Evolutionary conservation across 2,797 vertebrate species (phyloP).

Genomic region (Amblyopsis hoosieri): DNA sequence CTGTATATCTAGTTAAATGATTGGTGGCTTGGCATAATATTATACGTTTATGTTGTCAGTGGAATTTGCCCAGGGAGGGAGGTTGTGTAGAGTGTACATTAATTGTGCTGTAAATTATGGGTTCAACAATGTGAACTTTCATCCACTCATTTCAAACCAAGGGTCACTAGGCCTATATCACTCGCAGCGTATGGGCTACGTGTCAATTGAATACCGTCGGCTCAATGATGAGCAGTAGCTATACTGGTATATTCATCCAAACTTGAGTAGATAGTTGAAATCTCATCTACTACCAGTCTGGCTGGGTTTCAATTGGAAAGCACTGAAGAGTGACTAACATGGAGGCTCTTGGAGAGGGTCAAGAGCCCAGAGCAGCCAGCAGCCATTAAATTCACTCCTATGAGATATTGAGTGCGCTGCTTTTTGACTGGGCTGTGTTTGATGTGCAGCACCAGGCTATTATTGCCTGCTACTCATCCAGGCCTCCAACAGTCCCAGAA

Average conservation of each 20-base stretch:
- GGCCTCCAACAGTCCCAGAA: constrained; percentile 45
- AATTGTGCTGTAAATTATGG: not conserved
- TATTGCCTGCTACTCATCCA: constrained; percentile 53
- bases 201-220: constrained; percentile 32
- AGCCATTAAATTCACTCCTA: constrained; percentile 79
- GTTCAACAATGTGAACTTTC: not conserved
- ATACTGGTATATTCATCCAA: constrained; percentile 43
- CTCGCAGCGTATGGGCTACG: not conserved
- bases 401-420: constrained; percentile 74
- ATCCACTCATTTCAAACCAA: constrained; percentile 3
- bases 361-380: constrained; percentile 74
- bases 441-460: constrained; percentile 67
- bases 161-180: constrained; percentile 16
- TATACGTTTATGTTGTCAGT: constrained; percentile 6
- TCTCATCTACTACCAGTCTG: constrained; percentile 71
- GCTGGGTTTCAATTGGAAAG: constrained; percentile 76
- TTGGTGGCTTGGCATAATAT: not conserved
- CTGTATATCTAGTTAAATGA: not conserved
- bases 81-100: not conserved
- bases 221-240: constrained; percentile 45
- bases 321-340: constrained; percentile 79
- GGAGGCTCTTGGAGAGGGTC: constrained; percentile 76
- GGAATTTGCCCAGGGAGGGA: not conserved
- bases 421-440: constrained; percentile 73
- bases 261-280: constrained; percentile 64